Base-by-base conservation (phyloP, 2,113 vertebrate genomes). In the Speoplatyrhinus poulsoni region DNA sequence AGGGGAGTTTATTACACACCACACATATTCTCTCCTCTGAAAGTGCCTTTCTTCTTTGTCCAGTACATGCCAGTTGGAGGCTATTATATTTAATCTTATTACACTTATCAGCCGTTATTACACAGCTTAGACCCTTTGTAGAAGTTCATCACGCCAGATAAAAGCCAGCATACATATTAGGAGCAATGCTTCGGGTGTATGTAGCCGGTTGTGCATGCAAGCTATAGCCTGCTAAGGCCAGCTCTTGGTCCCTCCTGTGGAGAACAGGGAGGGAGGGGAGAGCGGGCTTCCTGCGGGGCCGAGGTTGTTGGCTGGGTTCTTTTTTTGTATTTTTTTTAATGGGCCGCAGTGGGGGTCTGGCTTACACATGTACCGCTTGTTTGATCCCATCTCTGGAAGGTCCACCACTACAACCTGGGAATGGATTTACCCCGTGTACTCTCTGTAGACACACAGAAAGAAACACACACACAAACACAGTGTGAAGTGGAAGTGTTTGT, bases 321-420 rank as follows among this genome's bases (percentile, higher is more conserved):
- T 26, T 33, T 12, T 12, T 49, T 49, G 3, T 49, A 26, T 26
- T 26, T 26, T 26, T 79, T 73, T 65, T 77, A 81, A 76, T 77
- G 74, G 70, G 48, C 54, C 74, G 73, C 79, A 19, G 67, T 47
- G 73, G 79, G 74, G 70, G 79, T 81, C 70, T 77, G 70, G 75
- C 67, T 77, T 60, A 61, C 67, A 82, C 63, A 59, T 73, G 79
- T 77, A 63, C 62, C 74, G 57, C 64, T 41, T 46, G 71, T 77
- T 82, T 82, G 79, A 77, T 82, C 67, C 71, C 62, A 47, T 26
- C 67, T 56, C 58, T 70, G 63, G 62, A 67, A 60, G 46, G 72
- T 68, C 64, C 3, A 11, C 16, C 50, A 46, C 62, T 67, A 59
- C 63, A 77, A 71, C 62, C 67, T 69, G 72, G 15, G 57, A 12